Percentiles rank a stretch among this genome's conserved stretches.
Conservation (phyloP, 1,140 invertebrate species). For the Pseudobourletiella spinata region DNA sequence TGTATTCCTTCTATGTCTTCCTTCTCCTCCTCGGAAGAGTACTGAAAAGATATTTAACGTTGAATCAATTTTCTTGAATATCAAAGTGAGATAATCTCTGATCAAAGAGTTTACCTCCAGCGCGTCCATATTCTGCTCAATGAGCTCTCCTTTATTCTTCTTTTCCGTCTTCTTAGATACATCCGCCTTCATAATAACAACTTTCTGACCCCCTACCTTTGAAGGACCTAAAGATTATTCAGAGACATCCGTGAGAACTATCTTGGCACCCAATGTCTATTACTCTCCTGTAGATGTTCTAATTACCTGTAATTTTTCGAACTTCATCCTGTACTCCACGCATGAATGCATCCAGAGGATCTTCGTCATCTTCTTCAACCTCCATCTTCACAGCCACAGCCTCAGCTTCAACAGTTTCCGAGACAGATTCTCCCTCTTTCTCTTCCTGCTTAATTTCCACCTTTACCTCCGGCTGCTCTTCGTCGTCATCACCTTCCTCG, state of each 20-base stretch:
- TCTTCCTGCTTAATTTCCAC: constrained; percentile 39
- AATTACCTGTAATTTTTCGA: constrained; percentile 62
- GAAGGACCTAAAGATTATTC: too few species aligned
- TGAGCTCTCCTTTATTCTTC: constrained; percentile 78
- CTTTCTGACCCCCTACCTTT: constrained; percentile 34
- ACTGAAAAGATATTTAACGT: constrained; percentile 51
- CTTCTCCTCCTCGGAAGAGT: constrained; percentile 92
- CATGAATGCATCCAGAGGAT: constrained; percentile 97
- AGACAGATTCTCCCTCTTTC: constrained; percentile 40
- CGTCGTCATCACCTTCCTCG: constrained; percentile 71
- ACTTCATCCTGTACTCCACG: constrained; percentile 76
- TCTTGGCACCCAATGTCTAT: too few species aligned
- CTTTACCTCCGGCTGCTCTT: constrained; percentile 38
- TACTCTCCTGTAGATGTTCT: too few species aligned
- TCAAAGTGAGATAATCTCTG: background rate
- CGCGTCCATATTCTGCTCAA: constrained; percentile 95
- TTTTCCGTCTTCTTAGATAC: constrained; percentile 80
- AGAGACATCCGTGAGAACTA: too few species aligned
- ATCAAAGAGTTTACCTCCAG: constrained; percentile 56
- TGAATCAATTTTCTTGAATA: background rate
- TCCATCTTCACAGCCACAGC: constrained; percentile 39
- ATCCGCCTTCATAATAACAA: constrained; percentile 76
- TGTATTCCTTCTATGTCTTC: constrained; percentile 82
- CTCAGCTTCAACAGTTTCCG: constrained; percentile 40
- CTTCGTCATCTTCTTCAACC: constrained; percentile 62